Percentiles rank a stretch among this genome's conserved stretches.
Evolutionary conservation across 2,113 vertebrate genomes (phyloP).

Genomic region (Jacana jacana): DNA sequence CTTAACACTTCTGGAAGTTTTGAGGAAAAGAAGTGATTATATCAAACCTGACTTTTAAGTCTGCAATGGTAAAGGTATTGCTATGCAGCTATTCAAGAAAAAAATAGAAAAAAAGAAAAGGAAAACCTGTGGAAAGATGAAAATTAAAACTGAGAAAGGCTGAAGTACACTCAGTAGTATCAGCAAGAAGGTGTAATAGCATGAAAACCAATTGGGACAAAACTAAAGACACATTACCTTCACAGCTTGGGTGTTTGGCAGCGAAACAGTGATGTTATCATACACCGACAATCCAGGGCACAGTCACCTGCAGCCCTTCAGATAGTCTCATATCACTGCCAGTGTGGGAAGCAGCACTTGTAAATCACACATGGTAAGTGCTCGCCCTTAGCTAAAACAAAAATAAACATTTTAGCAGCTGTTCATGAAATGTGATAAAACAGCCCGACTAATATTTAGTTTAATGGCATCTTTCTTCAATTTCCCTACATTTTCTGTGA

Average conservation of each 20-base stretch:
- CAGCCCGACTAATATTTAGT: not conserved
- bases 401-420: not conserved
- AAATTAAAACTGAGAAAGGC: not conserved
- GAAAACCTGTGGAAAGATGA: not conserved
- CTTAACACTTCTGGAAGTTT: not conserved
- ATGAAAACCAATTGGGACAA: not conserved
- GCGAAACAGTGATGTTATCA: accelerated
- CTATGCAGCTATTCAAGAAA: not conserved
- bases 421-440: not conserved
- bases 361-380: not conserved
- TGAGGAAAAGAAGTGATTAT: not conserved
- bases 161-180: not conserved
- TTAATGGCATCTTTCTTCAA: not conserved
- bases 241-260: not conserved
- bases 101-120: not conserved
- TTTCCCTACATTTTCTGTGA: not conserved
- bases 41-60: not conserved
- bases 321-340: accelerated
- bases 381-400: not conserved
- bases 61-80: not conserved
- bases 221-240: not conserved
- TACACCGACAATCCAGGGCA: not conserved
- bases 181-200: not conserved
- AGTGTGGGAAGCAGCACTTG: not conserved
- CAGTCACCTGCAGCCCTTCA: not conserved